Evolutionary conservation across 2,113 vertebrate species (phyloP), one percentile per base, ranked within the genome.

Genomic region (Scytalopus superciliaris): DNA sequence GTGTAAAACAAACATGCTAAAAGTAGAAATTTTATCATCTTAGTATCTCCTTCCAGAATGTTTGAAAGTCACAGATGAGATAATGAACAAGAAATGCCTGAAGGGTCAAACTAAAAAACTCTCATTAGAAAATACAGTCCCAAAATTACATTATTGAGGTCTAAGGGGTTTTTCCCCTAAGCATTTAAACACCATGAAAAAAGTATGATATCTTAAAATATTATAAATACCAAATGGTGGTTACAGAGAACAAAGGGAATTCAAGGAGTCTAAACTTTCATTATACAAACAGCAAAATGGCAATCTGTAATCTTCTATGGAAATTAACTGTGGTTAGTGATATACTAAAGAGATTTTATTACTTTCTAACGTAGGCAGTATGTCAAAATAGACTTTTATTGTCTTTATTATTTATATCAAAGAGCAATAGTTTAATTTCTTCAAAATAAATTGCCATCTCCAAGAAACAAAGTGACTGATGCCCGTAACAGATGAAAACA

Each of bases 21-120:
- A 86, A 57, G 53, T 62, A 96, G 33, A 77, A 87, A 39, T 56
- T 17, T 2, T 87, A 40, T 87, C 45, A 83, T 83, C 53, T 87
- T 21, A 91, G 2, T 27, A 76, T 76, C 77, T 94, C 50, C 37
- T 88, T 90, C 17, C 37, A 96, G 56, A 69, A 67, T 50, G 10
- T 94, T 57, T 95, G 72, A 96, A 97, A 86, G 86, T 97, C 83
- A 95, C 78, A 94, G 69, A 53, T 6, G 17, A 95, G 62, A 97
- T 96, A 97, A 97, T 42, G 78, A 96, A 89, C 19, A 79, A 75
- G 33, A 84, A 80, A 88, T 64, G 47, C 73, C 81, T 92, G 80
- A 85, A 87, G 66, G 13, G n/a, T 81, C 57, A 55, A 75, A 57
- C 69, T 87, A 55, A 80, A 94, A 90, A 94, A 55, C 47, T 72